Conservation (phyloP, 2,888 invertebrate genomes). For the Gryllus longicercus region DNA sequence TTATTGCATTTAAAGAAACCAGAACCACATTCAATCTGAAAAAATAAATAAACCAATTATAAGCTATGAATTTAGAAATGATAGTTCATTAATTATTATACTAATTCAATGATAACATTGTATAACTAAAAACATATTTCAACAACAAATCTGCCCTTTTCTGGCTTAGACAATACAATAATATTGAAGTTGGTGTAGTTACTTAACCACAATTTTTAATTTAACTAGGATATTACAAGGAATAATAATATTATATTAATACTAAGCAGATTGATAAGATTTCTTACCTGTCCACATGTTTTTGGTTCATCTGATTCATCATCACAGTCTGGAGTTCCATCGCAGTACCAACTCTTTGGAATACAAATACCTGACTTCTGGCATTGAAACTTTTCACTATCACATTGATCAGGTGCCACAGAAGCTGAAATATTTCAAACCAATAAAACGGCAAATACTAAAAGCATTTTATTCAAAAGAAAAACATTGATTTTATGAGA, state of each 20-base stretch:
- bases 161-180: too few species aligned
- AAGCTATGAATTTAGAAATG: too few species aligned
- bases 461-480: neutral
- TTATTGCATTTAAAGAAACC: conserved; percentile 83
- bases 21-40: conserved; percentile 65
- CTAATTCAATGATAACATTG: too few species aligned
- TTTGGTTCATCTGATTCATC: conserved; percentile 88
- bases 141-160: too few species aligned
- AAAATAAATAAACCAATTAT: neutral
- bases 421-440: conserved; percentile 52
- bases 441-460: neutral
- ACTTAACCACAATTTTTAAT: too few species aligned
- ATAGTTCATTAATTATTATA: too few species aligned
- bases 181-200: too few species aligned
- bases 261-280: neutral
- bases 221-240: too few species aligned
- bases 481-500: neutral
- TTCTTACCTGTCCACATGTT: conserved; percentile 60
- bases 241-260: too few species aligned
- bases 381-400: conserved; percentile 86
- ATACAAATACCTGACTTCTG: conserved; percentile 84
- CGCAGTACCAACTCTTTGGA: conserved; percentile 90
- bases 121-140: too few species aligned
- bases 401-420: conserved; percentile 82
- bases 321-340: conserved; percentile 86